Evolutionary conservation across 2,113 vertebrate genomes (phyloP).

Genomic region (Ptilorrhoa leucosticta): DNA sequence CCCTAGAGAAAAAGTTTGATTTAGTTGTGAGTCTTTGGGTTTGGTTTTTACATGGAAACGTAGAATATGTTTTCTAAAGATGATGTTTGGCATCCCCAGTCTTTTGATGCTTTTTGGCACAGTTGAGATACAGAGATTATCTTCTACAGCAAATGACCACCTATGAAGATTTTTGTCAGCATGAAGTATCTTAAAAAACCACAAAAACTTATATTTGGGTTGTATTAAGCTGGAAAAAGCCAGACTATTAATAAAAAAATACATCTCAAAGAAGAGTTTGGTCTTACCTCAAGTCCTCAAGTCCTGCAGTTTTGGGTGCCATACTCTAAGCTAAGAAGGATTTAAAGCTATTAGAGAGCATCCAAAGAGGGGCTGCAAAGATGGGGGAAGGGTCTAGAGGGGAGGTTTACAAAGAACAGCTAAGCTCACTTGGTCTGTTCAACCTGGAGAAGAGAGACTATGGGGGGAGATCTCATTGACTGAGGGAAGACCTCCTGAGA

Average conservation of each 20-base stretch:
- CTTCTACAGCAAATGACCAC: background rate
- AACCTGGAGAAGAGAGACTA: background rate
- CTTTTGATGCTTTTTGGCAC: background rate
- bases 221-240: background rate
- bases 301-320: background rate
- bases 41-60: fast-evolving
- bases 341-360: background rate
- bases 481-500: background rate
- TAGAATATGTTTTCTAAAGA: background rate
- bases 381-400: background rate
- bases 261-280: background rate
- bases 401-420: fast-evolving
- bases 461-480: too few species aligned
- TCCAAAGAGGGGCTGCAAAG: background rate
- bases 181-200: background rate
- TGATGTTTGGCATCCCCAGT: background rate
- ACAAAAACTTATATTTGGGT: background rate
- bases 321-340: background rate
- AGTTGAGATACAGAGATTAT: background rate
- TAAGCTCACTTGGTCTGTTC: background rate
- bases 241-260: background rate
- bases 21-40: background rate
- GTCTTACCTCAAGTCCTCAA: background rate
- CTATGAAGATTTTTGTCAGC: background rate
- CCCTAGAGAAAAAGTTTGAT: background rate